A percentile compares a stretch with the other conserved stretches of the same genome.
phyloP scores from a whole-genome alignment of 1,140 invertebrate genomes.

The Drosophila paulistorum region DNA sequence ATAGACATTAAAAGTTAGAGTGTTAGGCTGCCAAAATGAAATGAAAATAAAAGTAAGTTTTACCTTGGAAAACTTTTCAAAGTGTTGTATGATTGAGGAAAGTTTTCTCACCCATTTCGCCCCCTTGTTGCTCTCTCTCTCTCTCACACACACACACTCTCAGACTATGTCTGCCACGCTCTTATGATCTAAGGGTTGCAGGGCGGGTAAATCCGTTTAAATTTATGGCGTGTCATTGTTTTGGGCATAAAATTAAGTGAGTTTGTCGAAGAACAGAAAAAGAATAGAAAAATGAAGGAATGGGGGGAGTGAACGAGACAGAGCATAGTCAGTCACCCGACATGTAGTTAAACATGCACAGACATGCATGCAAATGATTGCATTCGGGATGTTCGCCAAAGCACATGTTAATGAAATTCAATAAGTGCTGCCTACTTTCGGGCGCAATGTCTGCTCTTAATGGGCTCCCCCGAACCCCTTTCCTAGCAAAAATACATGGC shows the following conservation, averaged over 20 bases:
- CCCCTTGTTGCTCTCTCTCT: background rate
- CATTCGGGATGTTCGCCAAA: slow-evolving; percentile 28
- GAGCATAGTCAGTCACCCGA: slow-evolving; percentile 28
- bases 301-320: background rate
- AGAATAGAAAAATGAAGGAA: background rate
- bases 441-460: slow-evolving; percentile 41
- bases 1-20: background rate
- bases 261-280: slow-evolving; percentile 36
- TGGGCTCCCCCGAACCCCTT: background rate
- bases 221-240: slow-evolving; percentile 80
- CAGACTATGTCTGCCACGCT: background rate
- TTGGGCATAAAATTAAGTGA: slow-evolving; percentile 80
- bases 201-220: slow-evolving; percentile 76
- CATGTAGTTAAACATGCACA: slow-evolving; percentile 71
- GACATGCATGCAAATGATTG: slow-evolving; percentile 78
- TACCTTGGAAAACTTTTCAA: background rate
- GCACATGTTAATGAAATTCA: slow-evolving; percentile 71
- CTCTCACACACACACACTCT: background rate
- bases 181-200: slow-evolving; percentile 44
- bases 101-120: background rate
- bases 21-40: background rate
- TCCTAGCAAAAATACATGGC: slow-evolving; percentile 46
- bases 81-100: slow-evolving; percentile 1
- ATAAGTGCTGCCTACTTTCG: slow-evolving; percentile 63
- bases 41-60: slow-evolving; percentile 4